A percentile compares a stretch with the other conserved stretches of the same genome.
Conservation (phyloP, 2,888 invertebrate species). For the Hirudinaria manillensis region DNA sequence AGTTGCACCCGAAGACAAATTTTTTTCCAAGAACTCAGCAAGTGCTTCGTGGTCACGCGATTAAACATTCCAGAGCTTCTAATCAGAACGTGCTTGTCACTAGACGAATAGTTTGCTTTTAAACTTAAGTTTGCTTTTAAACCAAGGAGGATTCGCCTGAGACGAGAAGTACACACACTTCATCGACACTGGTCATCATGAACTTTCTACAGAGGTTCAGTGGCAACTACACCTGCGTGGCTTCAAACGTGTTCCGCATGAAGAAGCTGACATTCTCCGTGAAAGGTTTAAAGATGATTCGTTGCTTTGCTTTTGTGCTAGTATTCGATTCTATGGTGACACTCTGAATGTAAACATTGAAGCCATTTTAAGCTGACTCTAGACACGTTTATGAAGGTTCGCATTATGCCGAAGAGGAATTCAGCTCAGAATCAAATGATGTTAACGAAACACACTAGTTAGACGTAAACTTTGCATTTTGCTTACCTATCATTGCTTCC, state of each 20-base stretch:
- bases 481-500: conserved; percentile 4
- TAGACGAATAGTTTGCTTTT: not conserved
- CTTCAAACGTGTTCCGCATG: conserved; percentile 39
- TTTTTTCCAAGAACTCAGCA: not conserved
- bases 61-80: too few species aligned
- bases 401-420: conserved; percentile 3
- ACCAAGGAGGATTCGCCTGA: conserved; percentile 40
- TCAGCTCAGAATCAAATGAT: conserved; percentile 1
- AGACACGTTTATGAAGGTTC: conserved; percentile 6
- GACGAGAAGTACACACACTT: conserved; percentile 38
- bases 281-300: conserved; percentile 34
- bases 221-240: conserved; percentile 42
- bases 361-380: too few species aligned
- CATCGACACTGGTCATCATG: conserved; percentile 42
- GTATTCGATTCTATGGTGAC: too few species aligned
- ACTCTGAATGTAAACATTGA: too few species aligned
- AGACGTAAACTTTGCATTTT: not conserved
- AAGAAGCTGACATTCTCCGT: conserved; percentile 38
- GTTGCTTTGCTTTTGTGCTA: too few species aligned
- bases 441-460: conserved; percentile 13
- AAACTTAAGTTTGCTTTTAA: conserved; percentile 3
- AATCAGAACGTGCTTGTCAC: too few species aligned
- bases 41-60: too few species aligned
- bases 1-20: conserved; percentile 17
- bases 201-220: conserved; percentile 36